Percentiles rank a stretch among this genome's conserved stretches.
These are phyloP conservation scores for Apotomis betuletana DNA, from an alignment of 2,888 invertebrate genomes.

Conservation along the genomic window DNA sequence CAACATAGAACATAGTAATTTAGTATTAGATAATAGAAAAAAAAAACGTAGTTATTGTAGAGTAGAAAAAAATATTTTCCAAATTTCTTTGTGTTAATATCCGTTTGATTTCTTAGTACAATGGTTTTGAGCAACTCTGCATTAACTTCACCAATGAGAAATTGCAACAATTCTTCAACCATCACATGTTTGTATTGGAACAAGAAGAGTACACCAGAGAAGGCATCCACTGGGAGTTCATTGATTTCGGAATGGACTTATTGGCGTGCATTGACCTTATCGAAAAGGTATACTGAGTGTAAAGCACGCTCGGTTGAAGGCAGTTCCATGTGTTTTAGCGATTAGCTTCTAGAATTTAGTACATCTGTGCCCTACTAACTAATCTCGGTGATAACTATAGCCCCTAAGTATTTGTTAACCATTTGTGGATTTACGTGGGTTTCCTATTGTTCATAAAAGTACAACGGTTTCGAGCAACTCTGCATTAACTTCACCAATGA, in stretches of 20 bases:
- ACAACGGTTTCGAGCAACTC: constrained; percentile 98
- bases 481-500: constrained; percentile 99
- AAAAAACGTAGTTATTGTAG: constrained; percentile 3
- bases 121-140: constrained; percentile 99
- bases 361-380: constrained; percentile 58
- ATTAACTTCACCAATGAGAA: constrained; percentile 99
- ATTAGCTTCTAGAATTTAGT: constrained; percentile 46
- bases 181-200: constrained; percentile 99
- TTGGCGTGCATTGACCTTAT: constrained; percentile 99
- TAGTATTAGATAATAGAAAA: constrained; percentile 1
- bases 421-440: constrained; percentile 60
- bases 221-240: constrained; percentile 99
- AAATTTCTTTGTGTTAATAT: constrained; percentile 62
- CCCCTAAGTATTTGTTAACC: constrained; percentile 48
- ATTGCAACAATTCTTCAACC: constrained; percentile 99
- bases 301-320: constrained; percentile 58
- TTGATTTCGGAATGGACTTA: constrained; percentile 99
- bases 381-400: constrained; percentile 44
- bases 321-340: constrained; percentile 51
- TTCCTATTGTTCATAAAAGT: constrained; percentile 84
- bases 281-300: constrained; percentile 92
- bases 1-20: background rate
- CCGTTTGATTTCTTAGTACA: constrained; percentile 88
- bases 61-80: constrained; percentile 24
- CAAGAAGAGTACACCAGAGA: constrained; percentile 99